Conservation (phyloP, 2,113 vertebrate species). For the Myiagra hebetior region DNA sequence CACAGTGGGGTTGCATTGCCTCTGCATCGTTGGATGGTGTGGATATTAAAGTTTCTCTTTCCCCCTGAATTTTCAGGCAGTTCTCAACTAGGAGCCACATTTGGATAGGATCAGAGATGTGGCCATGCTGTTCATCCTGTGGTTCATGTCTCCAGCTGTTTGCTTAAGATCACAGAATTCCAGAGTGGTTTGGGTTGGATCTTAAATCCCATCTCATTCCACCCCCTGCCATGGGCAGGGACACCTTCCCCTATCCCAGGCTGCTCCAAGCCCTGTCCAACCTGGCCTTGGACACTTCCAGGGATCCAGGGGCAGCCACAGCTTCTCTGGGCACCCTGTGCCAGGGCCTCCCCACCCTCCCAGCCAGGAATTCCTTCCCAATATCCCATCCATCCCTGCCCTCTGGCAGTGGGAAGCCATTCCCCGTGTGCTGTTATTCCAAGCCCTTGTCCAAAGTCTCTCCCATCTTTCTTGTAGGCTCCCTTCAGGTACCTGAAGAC, state of each 20-base stretch:
- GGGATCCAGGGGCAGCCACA: neutral
- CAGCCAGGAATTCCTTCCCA: rapidly evolving
- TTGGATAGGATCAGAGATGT: neutral
- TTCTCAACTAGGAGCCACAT: neutral
- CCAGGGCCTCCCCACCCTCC: rapidly evolving
- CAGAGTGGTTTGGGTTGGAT: neutral
- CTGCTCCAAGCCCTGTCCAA: rapidly evolving
- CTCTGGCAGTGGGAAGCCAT: neutral
- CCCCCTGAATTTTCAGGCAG: neutral
- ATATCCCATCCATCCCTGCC: rapidly evolving
- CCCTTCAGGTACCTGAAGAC: neutral
- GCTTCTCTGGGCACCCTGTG: neutral
- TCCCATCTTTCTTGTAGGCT: neutral
- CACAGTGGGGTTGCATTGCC: neutral
- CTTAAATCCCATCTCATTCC: rapidly evolving
- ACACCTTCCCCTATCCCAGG: rapidly evolving
- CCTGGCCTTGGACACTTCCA: neutral
- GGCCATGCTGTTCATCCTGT: neutral
- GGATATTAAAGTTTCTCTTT: neutral
- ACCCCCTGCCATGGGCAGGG: neutral
- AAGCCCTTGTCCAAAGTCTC: neutral
- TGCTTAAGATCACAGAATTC: neutral
- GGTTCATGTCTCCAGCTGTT: neutral
- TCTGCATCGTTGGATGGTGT: neutral
- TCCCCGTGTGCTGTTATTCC: neutral